Base-by-base conservation (phyloP, 2,113 vertebrate genomes). In the Mugil cephalus region DNA sequence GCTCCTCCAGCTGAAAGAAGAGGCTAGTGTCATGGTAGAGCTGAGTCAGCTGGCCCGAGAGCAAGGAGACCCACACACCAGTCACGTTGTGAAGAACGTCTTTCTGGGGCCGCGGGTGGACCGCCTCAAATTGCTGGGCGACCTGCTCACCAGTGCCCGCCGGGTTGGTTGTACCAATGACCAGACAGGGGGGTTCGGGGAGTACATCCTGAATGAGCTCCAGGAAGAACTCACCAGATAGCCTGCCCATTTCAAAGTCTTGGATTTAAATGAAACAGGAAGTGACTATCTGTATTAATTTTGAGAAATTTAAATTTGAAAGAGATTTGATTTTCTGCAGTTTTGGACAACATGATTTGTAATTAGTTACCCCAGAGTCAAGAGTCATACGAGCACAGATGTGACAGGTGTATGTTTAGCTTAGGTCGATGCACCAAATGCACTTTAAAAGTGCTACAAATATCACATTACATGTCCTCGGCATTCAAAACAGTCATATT, bases 131-230 rank as follows among this genome's bases (percentile, higher is more conserved):
- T 72, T 94, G 39, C 71, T 93, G 69, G 94, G 93, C 71, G 94
- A 94, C 86, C 91, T 95, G 1, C 67, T 95, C 64, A 94, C 92
- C 80, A 94, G 89, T 2, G 93, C 92, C 47, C 87, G 70, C n/a
- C 89, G 87, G 78, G 81, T 92, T 76, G 93, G 93, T 73, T 95
- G 94, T 42, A 90, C 85, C 53, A 74, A 52, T 9, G 89, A 94
- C 34, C 75, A 86, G 50, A 73, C 79, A 35, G 85, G 80, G 4
- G 87, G 92, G 69, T 91, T 94, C n/a, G 94, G 93, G 68, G 94
- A 95, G 85, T 95, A 94, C 67, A 90, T 95, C 12, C 90, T 95
- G 65, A 90, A 94, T 54, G 90, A 88, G 48, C 68, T 94, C 45
- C 92, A 94, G 67, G 85, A 90, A 30, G 92, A 94, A 69, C 87